Percentiles rank a stretch among this genome's conserved stretches.
These are phyloP conservation scores for Rhamphomyia laevipes DNA, from an alignment of 2,888 invertebrate genomes.

Conservation along the genomic window DNA sequence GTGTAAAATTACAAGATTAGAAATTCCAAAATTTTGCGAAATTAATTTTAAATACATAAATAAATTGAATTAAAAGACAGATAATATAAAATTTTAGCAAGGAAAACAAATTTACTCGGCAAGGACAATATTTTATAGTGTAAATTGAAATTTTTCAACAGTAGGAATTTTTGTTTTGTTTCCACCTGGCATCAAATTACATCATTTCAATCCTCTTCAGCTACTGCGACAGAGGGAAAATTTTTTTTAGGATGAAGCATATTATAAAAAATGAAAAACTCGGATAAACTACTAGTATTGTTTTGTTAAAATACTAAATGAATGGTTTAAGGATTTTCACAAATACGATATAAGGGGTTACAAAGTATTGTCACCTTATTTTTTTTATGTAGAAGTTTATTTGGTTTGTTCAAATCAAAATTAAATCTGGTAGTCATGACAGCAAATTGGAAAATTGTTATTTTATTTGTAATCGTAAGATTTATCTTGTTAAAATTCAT, in stretches of 20 bases:
- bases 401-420: neutral
- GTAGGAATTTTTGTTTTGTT: constrained; percentile 10
- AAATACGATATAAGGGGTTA: neutral
- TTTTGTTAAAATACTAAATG: constrained; percentile 11
- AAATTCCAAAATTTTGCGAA: too few species aligned
- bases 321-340: neutral
- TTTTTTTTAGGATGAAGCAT: constrained; percentile 8
- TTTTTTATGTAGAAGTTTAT: neutral
- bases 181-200: constrained; percentile 16
- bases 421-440: neutral
- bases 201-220: neutral
- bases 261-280: too few species aligned
- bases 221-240: neutral
- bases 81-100: too few species aligned
- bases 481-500: too few species aligned
- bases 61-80: too few species aligned
- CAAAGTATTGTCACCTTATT: neutral
- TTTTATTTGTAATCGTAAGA: too few species aligned
- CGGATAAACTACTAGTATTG: constrained; percentile 6
- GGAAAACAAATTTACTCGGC: too few species aligned
- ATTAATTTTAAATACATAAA: too few species aligned
- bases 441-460: too few species aligned
- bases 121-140: neutral
- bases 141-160: constrained; percentile 13
- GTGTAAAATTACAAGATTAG: too few species aligned